Base-by-base conservation (phyloP, 2,888 invertebrate genomes). In the Eumacrocentrus americanus region DNA sequence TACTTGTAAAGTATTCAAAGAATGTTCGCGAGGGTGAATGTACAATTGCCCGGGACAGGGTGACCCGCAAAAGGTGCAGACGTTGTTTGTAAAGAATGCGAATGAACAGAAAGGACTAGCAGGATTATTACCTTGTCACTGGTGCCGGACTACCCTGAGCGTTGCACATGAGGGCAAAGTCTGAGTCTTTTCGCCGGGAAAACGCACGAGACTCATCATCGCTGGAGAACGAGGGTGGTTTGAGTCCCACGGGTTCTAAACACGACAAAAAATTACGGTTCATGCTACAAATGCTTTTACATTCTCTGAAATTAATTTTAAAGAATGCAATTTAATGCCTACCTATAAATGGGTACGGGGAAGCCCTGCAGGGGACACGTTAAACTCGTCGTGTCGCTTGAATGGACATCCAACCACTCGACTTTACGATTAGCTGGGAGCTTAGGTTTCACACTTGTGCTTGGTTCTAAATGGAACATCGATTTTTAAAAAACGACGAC, bases 341-440 rank as follows among this genome's bases (percentile, higher is more conserved):
- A 80, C 80, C 80, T 79, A 68, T 70, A 75, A 60, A 75, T 67
- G 62, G 79, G 77, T 76, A 88, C 86, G 70, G 91, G 91, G 81
- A 86, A 89, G 71, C 89, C 91, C 84, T 91, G 91, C 67, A 91
- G 89, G 79, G 89, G 90, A 80, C 91, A 91, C 76, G 90, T 84
- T 69, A 90, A 81, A 63, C 73, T 72, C 35, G 71, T 60, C n/a
- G 70, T 64, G 12, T 51, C 67, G 47, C 46, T 60, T 29, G 65
- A 61, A 38, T 60, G 67, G 22, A 68, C 71, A 29, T 80, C 80
- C 42, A 80, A 72, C 65, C 78, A 80, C 65, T 80, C 80, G 58
- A 79, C 71, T 70, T 80, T 81, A 61, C 80, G 75, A 68, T 75
- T 74, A 35, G 78, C 72, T 34, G 76, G 75, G 52, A 78, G 70